Base-by-base conservation (phyloP, 1,140 invertebrate genomes). In the Dendrolimus punctatus region DNA sequence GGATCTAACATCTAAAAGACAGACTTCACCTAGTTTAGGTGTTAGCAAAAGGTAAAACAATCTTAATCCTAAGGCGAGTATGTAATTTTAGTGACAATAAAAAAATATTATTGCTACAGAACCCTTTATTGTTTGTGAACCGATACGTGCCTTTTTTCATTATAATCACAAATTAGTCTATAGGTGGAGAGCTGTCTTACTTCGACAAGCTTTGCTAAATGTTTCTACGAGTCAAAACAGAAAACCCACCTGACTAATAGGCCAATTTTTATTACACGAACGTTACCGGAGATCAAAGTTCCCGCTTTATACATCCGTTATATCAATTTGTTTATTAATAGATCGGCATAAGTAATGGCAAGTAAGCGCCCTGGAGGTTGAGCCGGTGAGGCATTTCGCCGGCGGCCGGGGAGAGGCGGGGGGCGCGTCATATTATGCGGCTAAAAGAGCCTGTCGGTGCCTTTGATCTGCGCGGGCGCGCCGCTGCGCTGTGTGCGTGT, bases 401-500 rank as follows among this genome's bases (percentile, higher is more conserved):
- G 68, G 66, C 60, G 57, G 73, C 68, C 70, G 70, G 74, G 65
- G 65, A 59, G 66, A 74, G 71, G 70, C 64, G 69, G 73, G 71
- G 71, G 66, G 70, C 73, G 74, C 78, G 79, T 85, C 81, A 84
- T 82, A 86, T 87, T 85, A 85, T 83, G 79, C 79, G 73, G 81
- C 79, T 85, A 85, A 85, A 87, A 80, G 79, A 87, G 78, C 68
- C 77, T 86, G 77, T 86, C 84, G 84, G 85, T 82, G 72, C 81
- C 80, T 87, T 87, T 87, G 85, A 87, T 83, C 79, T 66, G 63
- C 54, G 61, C 60, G 58, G 51, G 62, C 66, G 60, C 66, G 56
- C 50, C 66, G 56, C 69, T 53, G 46, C 59, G 60, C 59, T 44
- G 58, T 73, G 74, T 78, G 76, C 78, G 74, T 68, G 73, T 73